Evolutionary conservation across 2,888 invertebrate genomes (phyloP).

Genomic region (Andricus curvator): DNA sequence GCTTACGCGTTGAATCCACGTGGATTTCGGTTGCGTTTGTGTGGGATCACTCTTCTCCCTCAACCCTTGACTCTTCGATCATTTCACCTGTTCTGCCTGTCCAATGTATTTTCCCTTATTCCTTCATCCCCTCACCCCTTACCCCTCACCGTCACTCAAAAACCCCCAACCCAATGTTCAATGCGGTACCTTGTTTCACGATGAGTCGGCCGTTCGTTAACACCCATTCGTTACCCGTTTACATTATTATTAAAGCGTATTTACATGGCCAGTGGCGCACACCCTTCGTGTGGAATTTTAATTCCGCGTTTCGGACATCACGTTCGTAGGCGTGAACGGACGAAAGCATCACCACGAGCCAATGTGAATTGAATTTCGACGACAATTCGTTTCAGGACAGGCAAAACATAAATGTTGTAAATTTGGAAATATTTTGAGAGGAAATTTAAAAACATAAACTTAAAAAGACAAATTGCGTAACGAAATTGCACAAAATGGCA

Average conservation of each 20-base stretch:
- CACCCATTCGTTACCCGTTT: constrained; percentile 63
- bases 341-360: not conserved
- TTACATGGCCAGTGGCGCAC: constrained; percentile 68
- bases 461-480: too few relatives aligned
- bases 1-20: constrained; percentile 49
- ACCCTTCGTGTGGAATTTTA: constrained; percentile 68
- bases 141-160: constrained; percentile 5
- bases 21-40: constrained; percentile 50
- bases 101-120: constrained; percentile 30
- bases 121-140: constrained; percentile 39
- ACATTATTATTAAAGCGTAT: constrained; percentile 75
- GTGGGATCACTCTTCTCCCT: constrained; percentile 20
- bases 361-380: constrained; percentile 19
- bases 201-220: constrained; percentile 53
- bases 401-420: not conserved
- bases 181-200: constrained; percentile 55
- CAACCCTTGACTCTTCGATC: constrained; percentile 39
- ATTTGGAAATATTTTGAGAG: not conserved
- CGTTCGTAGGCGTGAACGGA: constrained; percentile 44
- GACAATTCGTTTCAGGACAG: constrained; percentile 16
- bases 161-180: constrained; percentile 11
- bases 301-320: constrained; percentile 59
- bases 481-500: too few relatives aligned
- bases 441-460: too few relatives aligned
- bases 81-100: constrained; percentile 32